Conservation (phyloP, 2,113 vertebrate genomes). For the Ptychochromis oligacanthus region DNA sequence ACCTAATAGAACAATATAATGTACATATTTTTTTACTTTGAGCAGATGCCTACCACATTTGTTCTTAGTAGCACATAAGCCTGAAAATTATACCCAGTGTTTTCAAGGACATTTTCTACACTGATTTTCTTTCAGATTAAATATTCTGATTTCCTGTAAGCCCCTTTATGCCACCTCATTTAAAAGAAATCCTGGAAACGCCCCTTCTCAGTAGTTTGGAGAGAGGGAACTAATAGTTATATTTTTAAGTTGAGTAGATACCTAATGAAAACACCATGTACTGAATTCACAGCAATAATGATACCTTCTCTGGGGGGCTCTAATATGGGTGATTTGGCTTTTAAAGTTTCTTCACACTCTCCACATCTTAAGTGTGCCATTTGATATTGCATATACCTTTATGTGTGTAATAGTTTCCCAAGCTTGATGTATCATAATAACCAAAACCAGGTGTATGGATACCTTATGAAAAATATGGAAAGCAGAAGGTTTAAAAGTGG, state of each 20-base stretch:
- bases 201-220: neutral
- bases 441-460: neutral
- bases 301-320: neutral
- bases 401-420: conserved; percentile 16
- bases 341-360: neutral
- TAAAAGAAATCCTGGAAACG: neutral
- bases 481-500: conserved; percentile 30
- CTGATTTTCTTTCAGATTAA: no score
- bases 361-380: neutral
- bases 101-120: neutral
- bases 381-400: neutral
- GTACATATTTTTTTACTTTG: neutral
- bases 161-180: no score
- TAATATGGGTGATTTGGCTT: neutral
- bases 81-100: neutral
- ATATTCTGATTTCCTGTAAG: neutral
- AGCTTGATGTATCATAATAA: conserved; percentile 5
- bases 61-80: neutral
- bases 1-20: neutral
- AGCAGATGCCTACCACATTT: neutral
- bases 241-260: neutral
- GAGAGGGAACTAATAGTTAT: neutral
- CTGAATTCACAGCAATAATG: neutral
- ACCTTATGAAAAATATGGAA: conserved; percentile 9
- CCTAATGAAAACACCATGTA: neutral